These are phyloP conservation scores for Apistogramma diplotaenia DNA, from an alignment of 2,113 vertebrate species.

Conservation along the genomic window DNA sequence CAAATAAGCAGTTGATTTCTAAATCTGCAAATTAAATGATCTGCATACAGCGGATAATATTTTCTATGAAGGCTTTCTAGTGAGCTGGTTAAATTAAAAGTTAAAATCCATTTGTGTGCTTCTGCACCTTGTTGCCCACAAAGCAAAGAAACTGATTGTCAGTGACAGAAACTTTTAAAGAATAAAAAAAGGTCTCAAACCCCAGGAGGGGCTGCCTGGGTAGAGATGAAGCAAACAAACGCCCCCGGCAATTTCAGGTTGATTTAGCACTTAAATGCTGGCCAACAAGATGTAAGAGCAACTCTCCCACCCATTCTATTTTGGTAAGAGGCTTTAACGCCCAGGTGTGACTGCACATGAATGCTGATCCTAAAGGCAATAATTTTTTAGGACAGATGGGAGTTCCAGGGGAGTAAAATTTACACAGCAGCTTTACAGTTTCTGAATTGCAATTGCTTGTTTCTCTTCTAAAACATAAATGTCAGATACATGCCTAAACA, in stretches of 20 bases:
- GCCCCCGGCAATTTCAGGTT: neutral
- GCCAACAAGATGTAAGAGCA: slow-evolving; percentile 11
- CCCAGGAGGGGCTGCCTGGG: neutral
- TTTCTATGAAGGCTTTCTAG: slow-evolving; percentile 18
- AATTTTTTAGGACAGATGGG: neutral
- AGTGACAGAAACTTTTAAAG: slow-evolving; percentile 17
- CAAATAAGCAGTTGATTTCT: neutral
- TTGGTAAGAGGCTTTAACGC: slow-evolving; percentile 33
- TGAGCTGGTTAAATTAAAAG: slow-evolving; percentile 28
- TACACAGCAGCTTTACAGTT: slow-evolving; percentile 41
- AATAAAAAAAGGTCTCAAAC: slow-evolving; percentile 4
- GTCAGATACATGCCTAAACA: neutral
- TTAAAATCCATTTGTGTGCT: slow-evolving; percentile 33
- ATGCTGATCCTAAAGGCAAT: slow-evolving; percentile 37
- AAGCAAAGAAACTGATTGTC: slow-evolving; percentile 62
- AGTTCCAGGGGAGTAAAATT: neutral
- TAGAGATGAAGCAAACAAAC: slow-evolving; percentile 9
- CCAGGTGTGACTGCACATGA: slow-evolving; percentile 18
- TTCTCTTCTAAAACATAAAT: slow-evolving; percentile 22
- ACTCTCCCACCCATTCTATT: slow-evolving; percentile 2
- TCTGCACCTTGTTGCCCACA: slow-evolving; percentile 19
- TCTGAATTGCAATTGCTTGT: slow-evolving; percentile 27
- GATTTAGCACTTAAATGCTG: slow-evolving; percentile 22
- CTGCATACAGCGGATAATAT: neutral
- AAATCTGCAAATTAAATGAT: slow-evolving; percentile 33